phyloP scores from a whole-genome alignment of 1,140 invertebrate genomes.

The Panagrolaimus sp. region DNA sequence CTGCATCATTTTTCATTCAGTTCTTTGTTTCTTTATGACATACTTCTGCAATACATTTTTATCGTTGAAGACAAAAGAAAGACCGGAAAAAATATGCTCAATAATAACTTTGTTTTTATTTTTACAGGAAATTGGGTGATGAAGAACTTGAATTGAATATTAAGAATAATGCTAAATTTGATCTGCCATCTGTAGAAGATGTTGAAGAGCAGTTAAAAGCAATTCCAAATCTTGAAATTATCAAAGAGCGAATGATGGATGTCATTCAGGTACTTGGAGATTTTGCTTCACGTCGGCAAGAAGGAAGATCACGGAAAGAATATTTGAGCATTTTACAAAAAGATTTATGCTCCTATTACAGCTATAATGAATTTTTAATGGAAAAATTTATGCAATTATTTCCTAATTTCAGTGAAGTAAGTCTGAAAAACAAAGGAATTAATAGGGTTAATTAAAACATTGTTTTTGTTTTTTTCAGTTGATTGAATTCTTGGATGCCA shows the following conservation, averaged over 20 bases:
- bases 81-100: conserved; percentile 8
- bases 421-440: background rate
- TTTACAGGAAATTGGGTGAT: conserved; percentile 70
- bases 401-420: conserved; percentile 62
- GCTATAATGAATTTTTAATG: conserved; percentile 94
- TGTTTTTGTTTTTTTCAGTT: conserved; percentile 62
- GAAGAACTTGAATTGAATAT: conserved; percentile 63
- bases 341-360: conserved; percentile 82
- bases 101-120: conserved; percentile 24
- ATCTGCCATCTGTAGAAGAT: conserved; percentile 49
- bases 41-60: conserved; percentile 17
- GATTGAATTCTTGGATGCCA: conserved; percentile 90
- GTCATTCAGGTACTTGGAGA: conserved; percentile 73
- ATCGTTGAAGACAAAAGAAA: too few relatives aligned
- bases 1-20: too few relatives aligned
- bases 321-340: conserved; percentile 69
- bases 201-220: conserved; percentile 65
- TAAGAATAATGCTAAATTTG: conserved; percentile 58
- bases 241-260: conserved; percentile 85
- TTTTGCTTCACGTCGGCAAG: conserved; percentile 75
- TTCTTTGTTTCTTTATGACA: conserved; percentile 25
- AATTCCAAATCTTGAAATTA: conserved; percentile 63
- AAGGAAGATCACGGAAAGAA: conserved; percentile 71
- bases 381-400: conserved; percentile 87
- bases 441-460: background rate